Base-by-base conservation (phyloP, 2,113 vertebrate genomes). In the Athene cunicularia region DNA sequence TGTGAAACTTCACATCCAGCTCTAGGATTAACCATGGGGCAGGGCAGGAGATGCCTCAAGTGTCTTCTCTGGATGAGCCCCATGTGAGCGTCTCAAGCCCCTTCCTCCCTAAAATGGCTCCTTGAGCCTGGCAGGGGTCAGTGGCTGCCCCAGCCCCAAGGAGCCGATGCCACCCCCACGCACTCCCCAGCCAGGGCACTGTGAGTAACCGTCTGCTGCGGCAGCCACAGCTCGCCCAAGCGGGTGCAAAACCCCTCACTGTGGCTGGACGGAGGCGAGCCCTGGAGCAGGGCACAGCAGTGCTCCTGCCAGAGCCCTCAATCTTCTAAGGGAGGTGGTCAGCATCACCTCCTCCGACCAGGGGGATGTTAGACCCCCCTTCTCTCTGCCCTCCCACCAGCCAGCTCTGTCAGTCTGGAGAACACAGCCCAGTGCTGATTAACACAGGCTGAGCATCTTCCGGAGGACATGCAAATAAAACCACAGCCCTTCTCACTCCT, bases 401-500 rank as follows among this genome's bases (percentile, higher is more conserved):
- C 33, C 22, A 1, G 45, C 53, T 85, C 68, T 73, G 63, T 64
- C 47, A 62, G 66, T 52, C 86, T 43, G 58, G 50, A 81, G 63
- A 82, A 80, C 21, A 56, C 76, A 96, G 63, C 79, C 72, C 86
- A 93, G 68, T 28, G 55, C 76, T 43, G 55, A 91, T 85, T 82
- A 94, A 95, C 24, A 24, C 0, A 17, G 55, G 71, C 90, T 94
- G 88, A 97, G 66, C 81, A 89, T 47, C 89, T 74, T 93, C 86
- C 82, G 27, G 68, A 88, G 90, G 96, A 90, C 75, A 67, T 16
- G 28, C 60, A 95, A 95, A 88, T 20, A 41, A 59, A 59, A 41
- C 24, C 87, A 67, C 93, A 95, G 87, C 91, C 77, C 86, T 96
- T 89, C 95, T 59, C 59, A 19, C 50, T 83, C 18, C 63, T 45